phyloP scores from a whole-genome alignment of 1,140 invertebrate genomes.

The Macrobrachium nipponense region DNA sequence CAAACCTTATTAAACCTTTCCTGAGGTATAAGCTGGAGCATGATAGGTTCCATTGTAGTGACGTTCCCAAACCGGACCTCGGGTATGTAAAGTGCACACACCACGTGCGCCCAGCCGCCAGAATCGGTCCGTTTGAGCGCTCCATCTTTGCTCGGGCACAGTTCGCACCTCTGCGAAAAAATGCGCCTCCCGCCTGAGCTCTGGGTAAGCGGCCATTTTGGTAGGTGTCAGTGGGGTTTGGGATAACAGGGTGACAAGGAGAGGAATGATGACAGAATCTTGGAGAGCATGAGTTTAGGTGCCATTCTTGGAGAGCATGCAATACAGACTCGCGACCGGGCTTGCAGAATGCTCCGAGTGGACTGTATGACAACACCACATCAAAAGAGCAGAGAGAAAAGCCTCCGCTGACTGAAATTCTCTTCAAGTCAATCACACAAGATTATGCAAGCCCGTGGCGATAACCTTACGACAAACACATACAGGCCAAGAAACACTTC shows the following conservation, averaged over 20 bases:
- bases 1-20: slow-evolving; percentile 72
- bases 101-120: slow-evolving; percentile 96
- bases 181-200: slow-evolving; percentile 63
- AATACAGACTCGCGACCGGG: no score
- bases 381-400: no score
- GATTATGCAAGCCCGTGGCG: no score
- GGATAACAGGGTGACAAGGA: slow-evolving; percentile 41
- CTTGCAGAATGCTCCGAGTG: no score
- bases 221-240: slow-evolving; percentile 55
- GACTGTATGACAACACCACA: no score
- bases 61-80: slow-evolving; percentile 98
- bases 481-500: no score
- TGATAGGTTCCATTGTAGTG: slow-evolving; percentile 97
- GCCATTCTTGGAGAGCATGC: no score
- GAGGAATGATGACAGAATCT: slow-evolving; percentile 62
- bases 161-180: slow-evolving; percentile 84
- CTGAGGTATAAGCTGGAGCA: slow-evolving; percentile 87
- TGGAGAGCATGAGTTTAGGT: no score
- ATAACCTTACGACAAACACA: no score
- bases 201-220: slow-evolving; percentile 57
- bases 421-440: no score
- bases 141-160: slow-evolving; percentile 95
- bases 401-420: no score
- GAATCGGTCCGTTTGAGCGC: slow-evolving; percentile 95
- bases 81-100: slow-evolving; percentile 97